Evolutionary conservation across 2,888 invertebrate species (phyloP).

Genomic region (Augiades crinisus): DNA sequence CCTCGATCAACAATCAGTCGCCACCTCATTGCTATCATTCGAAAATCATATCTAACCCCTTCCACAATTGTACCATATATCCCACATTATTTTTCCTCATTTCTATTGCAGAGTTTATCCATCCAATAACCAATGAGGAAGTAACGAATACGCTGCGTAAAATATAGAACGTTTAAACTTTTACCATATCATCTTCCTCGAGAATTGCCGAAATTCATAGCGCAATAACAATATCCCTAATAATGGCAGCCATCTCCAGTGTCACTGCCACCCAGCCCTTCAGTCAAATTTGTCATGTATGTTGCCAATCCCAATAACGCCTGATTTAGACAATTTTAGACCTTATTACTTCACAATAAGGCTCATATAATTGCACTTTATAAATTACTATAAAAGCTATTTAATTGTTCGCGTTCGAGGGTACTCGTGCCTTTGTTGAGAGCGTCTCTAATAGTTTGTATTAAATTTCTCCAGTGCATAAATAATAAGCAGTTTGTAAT

Average conservation of each 20-base stretch:
- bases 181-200: conserved; percentile 13
- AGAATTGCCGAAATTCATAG: conserved; percentile 6
- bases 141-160: background rate
- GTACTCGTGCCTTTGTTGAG: too few species aligned
- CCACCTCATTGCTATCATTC: too few species aligned
- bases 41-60: too few species aligned
- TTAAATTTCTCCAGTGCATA: conserved; percentile 12
- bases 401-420: conserved; percentile 3
- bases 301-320: background rate
- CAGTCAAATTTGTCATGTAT: conserved; percentile 5
- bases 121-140: background rate
- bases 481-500: conserved; percentile 20
- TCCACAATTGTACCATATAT: too few species aligned
- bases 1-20: too few species aligned
- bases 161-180: conserved; percentile 8
- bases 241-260: conserved; percentile 8
- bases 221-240: conserved; percentile 23
- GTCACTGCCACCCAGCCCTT: conserved; percentile 7
- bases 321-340: background rate
- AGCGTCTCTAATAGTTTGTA: conserved; percentile 14
- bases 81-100: too few species aligned
- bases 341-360: background rate
- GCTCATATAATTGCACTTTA: background rate
- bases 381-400: background rate
- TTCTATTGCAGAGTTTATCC: too few species aligned